Base-by-base conservation (phyloP, 2,797 vertebrate species). In the Acomys russatus region DNA sequence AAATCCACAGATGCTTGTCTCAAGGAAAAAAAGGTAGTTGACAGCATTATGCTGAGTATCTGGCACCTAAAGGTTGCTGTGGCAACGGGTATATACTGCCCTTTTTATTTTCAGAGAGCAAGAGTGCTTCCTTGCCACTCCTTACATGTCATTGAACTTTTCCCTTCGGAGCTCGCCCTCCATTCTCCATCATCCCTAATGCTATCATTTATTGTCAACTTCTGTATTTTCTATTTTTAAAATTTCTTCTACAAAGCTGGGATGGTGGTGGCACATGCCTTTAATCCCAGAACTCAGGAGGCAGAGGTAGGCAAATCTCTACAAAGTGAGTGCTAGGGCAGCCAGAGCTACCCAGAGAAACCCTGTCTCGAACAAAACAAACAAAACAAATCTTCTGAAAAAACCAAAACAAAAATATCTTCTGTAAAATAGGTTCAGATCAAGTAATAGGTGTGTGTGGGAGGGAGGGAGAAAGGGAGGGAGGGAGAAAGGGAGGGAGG, bases 1-100 rank as follows among this genome's bases (percentile, higher is more conserved):
- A 61, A n/a, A 78, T 54, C 28, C 25, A 73, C 56, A 85, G 20
- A 74, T 0, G 20, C 64, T 30, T 25, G 76, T 14, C 15, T 61
- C 44, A 14, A 80, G 7, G 22, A 68, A 28, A 4, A 74, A 66
- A 20, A 15, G 1, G 5, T 7, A 0, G 56, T 20, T 68, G 66
- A 18, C 59, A 35, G 56, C n/a, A 71, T 70, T 54, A 38, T 8
- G 38, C 30, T 5, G 64, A 88, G 17, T 4, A 18, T 11, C 51
- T 18, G 63, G 6, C n/a, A 71, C 49, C 59, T 63, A n/a, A 74
- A 70, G 23, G 18, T 3, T 61, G 6, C 15, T 49, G 0, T 6
- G 15, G 38, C 0, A 25, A 33, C 14, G 68, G 71, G 68, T 15
- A 0, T 4, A 1, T 14, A 38, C 91, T 54, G 1, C 70, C 30